phyloP scores from a whole-genome alignment of 2,797 vertebrate genomes.

The Propithecus perrieri region DNA sequence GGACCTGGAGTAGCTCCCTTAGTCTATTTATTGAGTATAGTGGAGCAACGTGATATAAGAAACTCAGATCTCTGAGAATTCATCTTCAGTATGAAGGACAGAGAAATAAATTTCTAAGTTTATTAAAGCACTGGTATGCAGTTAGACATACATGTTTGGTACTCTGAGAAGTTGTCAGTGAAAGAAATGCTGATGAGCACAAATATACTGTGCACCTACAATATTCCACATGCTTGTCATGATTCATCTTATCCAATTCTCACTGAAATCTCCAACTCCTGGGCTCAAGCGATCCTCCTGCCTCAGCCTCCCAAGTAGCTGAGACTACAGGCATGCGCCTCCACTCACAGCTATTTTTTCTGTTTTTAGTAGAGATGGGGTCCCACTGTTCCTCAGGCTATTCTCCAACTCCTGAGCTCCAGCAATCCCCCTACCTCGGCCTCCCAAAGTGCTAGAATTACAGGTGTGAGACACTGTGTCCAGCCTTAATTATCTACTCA shows the following conservation, averaged over 20 bases:
- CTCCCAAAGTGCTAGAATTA: background rate
- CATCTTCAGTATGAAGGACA: background rate
- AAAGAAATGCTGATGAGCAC: background rate
- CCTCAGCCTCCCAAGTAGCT: background rate
- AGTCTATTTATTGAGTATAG: background rate
- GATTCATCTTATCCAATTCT: background rate
- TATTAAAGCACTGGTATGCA: background rate
- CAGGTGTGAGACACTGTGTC: background rate
- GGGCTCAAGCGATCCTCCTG: background rate
- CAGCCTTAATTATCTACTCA: too few species aligned
- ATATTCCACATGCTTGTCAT: too few species aligned
- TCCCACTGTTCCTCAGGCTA: background rate
- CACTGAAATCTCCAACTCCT: background rate
- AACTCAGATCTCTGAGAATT: background rate
- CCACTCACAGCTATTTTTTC: background rate
- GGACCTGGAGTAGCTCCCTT: background rate
- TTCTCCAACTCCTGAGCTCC: background rate
- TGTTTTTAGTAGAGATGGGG: background rate
- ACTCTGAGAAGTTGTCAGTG: background rate
- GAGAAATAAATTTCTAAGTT: background rate
- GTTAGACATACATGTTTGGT: background rate
- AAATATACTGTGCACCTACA: too few species aligned
- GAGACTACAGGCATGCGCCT: background rate
- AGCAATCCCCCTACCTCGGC: accelerated
- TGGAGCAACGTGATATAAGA: background rate